phyloP scores from a whole-genome alignment of 2,113 vertebrate species.

The Esox niger region DNA sequence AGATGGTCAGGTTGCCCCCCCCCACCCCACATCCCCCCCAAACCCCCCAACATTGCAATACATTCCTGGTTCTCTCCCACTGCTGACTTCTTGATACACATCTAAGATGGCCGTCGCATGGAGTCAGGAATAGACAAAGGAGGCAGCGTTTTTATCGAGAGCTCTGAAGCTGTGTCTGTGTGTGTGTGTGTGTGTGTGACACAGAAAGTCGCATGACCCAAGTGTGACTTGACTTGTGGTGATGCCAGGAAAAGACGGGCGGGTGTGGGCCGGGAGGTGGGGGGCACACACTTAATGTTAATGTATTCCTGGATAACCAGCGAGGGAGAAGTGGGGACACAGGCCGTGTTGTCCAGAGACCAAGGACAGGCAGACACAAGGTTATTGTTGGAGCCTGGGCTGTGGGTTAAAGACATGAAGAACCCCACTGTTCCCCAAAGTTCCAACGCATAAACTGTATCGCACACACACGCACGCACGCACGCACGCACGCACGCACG shows the following conservation, averaged over 20 bases:
- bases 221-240: conserved; percentile 18
- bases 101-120: too few relatives aligned
- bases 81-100: too few relatives aligned
- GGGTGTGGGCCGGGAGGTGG: conserved; percentile 47
- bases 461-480: neutral
- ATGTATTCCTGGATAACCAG: conserved; percentile 44
- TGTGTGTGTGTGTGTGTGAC: too few relatives aligned
- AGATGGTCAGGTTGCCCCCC: conserved; percentile 66
- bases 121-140: neutral
- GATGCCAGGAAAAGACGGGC: conserved; percentile 31
- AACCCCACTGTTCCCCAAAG: conserved; percentile 20
- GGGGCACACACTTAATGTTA: too few relatives aligned
- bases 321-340: neutral
- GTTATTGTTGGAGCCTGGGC: conserved; percentile 32
- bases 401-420: conserved; percentile 21
- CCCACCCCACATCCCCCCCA: too few relatives aligned
- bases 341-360: neutral
- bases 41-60: too few relatives aligned
- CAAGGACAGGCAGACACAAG: too few relatives aligned
- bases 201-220: neutral
- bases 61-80: too few relatives aligned
- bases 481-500: conserved; percentile 1
- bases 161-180: too few relatives aligned
- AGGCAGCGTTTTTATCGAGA: conserved; percentile 17
- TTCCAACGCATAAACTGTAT: too few relatives aligned